A percentile compares a stretch with the other conserved stretches of the same genome.
These are phyloP conservation scores for Drosophila fungiperda DNA, from an alignment of 2,888 invertebrate species.

Conservation along the genomic window DNA sequence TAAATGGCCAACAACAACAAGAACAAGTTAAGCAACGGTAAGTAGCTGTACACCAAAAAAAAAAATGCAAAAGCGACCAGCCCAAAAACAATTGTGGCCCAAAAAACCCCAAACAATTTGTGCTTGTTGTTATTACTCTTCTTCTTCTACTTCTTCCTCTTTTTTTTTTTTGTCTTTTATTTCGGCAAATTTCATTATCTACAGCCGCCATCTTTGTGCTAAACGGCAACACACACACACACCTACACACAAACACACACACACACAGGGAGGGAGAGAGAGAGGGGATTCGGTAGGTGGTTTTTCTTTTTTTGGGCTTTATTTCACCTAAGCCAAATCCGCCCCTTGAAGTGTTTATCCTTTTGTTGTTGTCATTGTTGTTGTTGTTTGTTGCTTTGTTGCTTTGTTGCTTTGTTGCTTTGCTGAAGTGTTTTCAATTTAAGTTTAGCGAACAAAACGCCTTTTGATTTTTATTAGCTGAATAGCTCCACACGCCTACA, in stretches of 20 bases:
- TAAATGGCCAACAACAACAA: slow-evolving; percentile 66
- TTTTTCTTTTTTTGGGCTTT: slow-evolving; percentile 39
- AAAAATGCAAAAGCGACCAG: slow-evolving; percentile 27
- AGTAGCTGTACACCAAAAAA: slow-evolving; percentile 11
- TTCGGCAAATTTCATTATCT: slow-evolving; percentile 74
- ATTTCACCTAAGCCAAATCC: slow-evolving; percentile 77
- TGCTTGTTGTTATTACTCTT: not conserved
- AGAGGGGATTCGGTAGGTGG: not conserved
- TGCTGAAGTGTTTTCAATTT: slow-evolving; percentile 85
- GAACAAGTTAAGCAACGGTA: not conserved
- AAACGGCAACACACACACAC: slow-evolving; percentile 64
- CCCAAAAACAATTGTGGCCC: not conserved
- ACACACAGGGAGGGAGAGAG: not conserved
- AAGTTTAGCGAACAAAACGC: slow-evolving; percentile 84
- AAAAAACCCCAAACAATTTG: not conserved
- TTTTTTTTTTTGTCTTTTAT: slow-evolving; percentile 51
- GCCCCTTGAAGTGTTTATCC: slow-evolving; percentile 82
- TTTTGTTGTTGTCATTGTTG: slow-evolving; percentile 48
- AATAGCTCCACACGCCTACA: slow-evolving; percentile 45
- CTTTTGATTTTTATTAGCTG: slow-evolving; percentile 81
- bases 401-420: slow-evolving; percentile 26
- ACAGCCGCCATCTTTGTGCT: slow-evolving; percentile 80
- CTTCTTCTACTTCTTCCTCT: slow-evolving; percentile 21
- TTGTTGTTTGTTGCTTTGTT: slow-evolving; percentile 27
- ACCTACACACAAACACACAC: not conserved